phyloP scores from a whole-genome alignment of 2,888 invertebrate genomes.

The Stratiomys singularior region DNA sequence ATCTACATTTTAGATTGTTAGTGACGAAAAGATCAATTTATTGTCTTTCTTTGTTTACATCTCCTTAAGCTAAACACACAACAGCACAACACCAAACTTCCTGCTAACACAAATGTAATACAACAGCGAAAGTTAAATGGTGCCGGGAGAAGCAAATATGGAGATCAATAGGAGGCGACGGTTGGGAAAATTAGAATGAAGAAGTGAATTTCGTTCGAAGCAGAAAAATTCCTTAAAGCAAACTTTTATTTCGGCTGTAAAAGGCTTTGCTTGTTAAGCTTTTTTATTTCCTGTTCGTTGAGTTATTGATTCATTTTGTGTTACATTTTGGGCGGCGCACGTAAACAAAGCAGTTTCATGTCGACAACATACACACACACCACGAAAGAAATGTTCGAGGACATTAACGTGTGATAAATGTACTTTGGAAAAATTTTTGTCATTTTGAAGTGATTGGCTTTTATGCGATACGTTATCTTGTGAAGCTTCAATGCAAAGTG shows the following conservation, averaged over 20 bases:
- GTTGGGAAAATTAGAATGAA: background rate
- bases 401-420: background rate
- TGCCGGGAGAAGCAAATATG: background rate
- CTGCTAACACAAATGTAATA: background rate
- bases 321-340: background rate
- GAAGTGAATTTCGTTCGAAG: background rate
- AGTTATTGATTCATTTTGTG: constrained; percentile 18
- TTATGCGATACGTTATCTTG: background rate
- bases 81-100: background rate
- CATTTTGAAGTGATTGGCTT: background rate
- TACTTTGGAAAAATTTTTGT: background rate
- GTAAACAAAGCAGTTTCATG: constrained; percentile 7
- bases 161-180: background rate
- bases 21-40: constrained; percentile 28
- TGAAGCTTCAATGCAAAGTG: too few relatives aligned
- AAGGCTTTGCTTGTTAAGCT: constrained; percentile 22
- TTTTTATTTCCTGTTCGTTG: constrained; percentile 8
- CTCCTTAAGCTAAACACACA: constrained; percentile 6
- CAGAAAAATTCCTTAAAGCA: constrained; percentile 12
- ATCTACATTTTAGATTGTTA: constrained; percentile 24
- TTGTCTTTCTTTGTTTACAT: constrained; percentile 24
- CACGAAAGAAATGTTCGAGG: background rate
- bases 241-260: constrained; percentile 28
- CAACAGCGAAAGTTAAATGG: background rate
- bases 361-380: background rate